A percentile compares a stretch with the other conserved stretches of the same genome.
phyloP scores from a whole-genome alignment of 2,888 invertebrate species.

The Dascillus cervinus region DNA sequence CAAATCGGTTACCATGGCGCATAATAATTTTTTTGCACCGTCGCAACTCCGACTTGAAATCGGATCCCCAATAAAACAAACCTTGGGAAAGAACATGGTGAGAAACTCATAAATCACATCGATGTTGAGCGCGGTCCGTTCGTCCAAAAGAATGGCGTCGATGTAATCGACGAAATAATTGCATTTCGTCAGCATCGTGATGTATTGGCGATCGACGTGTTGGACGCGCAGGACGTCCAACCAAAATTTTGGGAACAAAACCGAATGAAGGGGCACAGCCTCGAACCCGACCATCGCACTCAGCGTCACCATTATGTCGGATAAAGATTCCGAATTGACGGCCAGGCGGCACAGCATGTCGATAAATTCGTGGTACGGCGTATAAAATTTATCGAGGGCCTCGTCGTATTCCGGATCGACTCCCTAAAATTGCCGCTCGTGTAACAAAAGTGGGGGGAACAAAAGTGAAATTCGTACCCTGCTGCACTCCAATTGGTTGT shows the following conservation, averaged over 20 bases:
- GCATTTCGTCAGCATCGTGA: conserved; percentile 72
- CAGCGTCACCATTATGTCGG: conserved; percentile 75
- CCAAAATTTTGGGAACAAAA: conserved; percentile 88
- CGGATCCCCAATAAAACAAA: too few relatives aligned
- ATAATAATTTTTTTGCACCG: too few relatives aligned
- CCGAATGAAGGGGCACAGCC: conserved; percentile 80
- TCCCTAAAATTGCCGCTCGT: conserved; percentile 44
- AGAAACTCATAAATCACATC: conserved; percentile 81
- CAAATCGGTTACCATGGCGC: too few relatives aligned
- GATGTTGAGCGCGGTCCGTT: conserved; percentile 77
- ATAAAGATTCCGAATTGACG: conserved; percentile 79
- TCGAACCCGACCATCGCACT: conserved; percentile 88
- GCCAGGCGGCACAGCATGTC: conserved; percentile 83
- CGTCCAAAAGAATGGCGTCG: conserved; percentile 82
- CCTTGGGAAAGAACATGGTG: conserved; percentile 84
- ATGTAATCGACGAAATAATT: conserved; percentile 83
- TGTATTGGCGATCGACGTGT: conserved; percentile 72
- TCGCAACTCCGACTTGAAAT: too few relatives aligned
- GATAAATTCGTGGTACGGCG: conserved; percentile 84
- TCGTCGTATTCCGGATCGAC: conserved; percentile 71
- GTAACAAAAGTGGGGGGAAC: not conserved
- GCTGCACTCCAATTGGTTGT: conserved; percentile 62
- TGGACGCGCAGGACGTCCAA: conserved; percentile 76
- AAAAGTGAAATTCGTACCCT: conserved; percentile 43
- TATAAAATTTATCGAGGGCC: conserved; percentile 68